Evolutionary conservation across 2,113 vertebrate genomes (phyloP).

Genomic region (Neodontobutis hainanensis): DNA sequence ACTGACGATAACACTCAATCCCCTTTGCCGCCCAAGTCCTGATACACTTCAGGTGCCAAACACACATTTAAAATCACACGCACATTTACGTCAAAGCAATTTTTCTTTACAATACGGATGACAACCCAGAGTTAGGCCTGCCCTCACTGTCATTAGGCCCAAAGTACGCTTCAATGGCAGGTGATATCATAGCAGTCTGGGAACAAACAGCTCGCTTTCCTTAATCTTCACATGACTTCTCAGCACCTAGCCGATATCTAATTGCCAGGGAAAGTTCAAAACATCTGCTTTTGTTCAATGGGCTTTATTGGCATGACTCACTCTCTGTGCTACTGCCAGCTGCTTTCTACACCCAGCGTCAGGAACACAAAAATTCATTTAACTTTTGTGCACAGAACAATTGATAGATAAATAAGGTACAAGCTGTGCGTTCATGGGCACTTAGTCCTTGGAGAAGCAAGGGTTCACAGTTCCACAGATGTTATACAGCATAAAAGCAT

Average conservation of each 20-base stretch:
- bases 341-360: slow-evolving; percentile 53
- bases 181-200: slow-evolving; percentile 71
- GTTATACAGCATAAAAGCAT: slow-evolving; percentile 40
- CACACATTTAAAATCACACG: slow-evolving; percentile 26
- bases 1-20: slow-evolving; percentile 49
- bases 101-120: slow-evolving; percentile 21
- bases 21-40: slow-evolving; percentile 12
- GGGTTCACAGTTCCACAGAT: slow-evolving; percentile 39
- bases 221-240: slow-evolving; percentile 65
- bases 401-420: slow-evolving; percentile 43
- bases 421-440: slow-evolving; percentile 25
- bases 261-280: slow-evolving; percentile 67
- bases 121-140: slow-evolving; percentile 38
- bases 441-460: slow-evolving; percentile 36
- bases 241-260: slow-evolving; percentile 59
- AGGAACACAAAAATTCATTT: slow-evolving; percentile 15
- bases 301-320: slow-evolving; percentile 75
- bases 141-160: slow-evolving; percentile 48
- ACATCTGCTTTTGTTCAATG: slow-evolving; percentile 77
- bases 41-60: slow-evolving; percentile 40
- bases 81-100: slow-evolving; percentile 43
- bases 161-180: slow-evolving; percentile 64
- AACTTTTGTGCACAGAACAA: slow-evolving; percentile 27
- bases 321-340: slow-evolving; percentile 62
- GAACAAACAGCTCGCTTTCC: slow-evolving; percentile 59